Evolutionary conservation across 2,797 vertebrate genomes (phyloP), one percentile per base, ranked within the genome.

Genomic region (Ctenopoma kingsleyae): DNA sequence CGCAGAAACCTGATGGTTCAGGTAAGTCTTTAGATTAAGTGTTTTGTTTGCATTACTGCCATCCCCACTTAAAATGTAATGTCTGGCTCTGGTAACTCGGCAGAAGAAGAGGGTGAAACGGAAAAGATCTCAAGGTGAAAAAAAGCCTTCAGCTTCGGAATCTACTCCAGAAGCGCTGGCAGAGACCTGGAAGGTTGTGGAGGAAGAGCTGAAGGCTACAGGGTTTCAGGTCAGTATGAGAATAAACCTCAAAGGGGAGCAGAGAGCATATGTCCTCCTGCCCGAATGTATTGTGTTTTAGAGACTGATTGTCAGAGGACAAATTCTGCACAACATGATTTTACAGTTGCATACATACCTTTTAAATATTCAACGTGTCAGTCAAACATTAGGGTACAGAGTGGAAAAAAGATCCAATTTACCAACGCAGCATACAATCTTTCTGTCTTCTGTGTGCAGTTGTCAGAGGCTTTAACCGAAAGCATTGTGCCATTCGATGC

Each of bases 401-500:
- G 15, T 27, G 13, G 15, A 49, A 17, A 35, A n/a, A 36, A 23
- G 9, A 19, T 25, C 17, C 27, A 7, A 27, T 46, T 36, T 35
- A 56, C 17, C 13, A 23, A 36, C 52, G 19, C 35, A 50, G 8
- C 72, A 58, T 20, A 6, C 12, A 38, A 20, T 15, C n/a, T 68
- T 5, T 51, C 10, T 67, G 40, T 16, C 35, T 15, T 75, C 17
- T 72, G 8, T 49, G 43, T 82, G 20, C 82, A 95, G 95, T 41
- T 95, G 71, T 92, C 94, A 0, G 87, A 75, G 23, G 79, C 91
- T 51, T 47, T 95, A 82, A 86, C 66, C 0, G 90, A 93, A 71
- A 70, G 69, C 1, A 8, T 92, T 13, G 91, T 97, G 54, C 98
- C 98, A 3, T 99, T 99, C 23, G 97, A 99, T 0, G 97, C 96